Conservation (phyloP, 2,113 vertebrate species). For the Oreochromis tanganicae region DNA sequence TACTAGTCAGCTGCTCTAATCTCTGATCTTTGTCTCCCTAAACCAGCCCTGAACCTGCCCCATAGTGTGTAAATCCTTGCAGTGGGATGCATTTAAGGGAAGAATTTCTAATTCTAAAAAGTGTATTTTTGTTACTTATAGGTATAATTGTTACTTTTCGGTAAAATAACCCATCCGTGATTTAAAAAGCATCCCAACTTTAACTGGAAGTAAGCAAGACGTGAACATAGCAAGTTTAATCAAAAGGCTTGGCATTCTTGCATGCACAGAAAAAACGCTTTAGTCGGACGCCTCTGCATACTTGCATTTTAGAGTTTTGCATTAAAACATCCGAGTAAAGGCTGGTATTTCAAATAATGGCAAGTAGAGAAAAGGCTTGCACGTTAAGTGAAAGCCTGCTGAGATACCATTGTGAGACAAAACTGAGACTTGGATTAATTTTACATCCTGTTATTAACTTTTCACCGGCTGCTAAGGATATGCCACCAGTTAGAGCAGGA, state of each 20-base stretch:
- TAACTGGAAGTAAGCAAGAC: neutral
- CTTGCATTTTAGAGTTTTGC: neutral
- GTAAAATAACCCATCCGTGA: neutral
- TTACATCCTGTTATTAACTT: conserved; percentile 23
- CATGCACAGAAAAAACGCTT: neutral
- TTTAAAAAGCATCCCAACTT: neutral
- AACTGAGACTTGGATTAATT: conserved; percentile 6
- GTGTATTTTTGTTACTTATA: neutral
- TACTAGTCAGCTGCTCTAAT: neutral
- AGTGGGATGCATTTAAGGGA: neutral
- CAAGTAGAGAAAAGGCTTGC: neutral
- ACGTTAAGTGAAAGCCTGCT: neutral
- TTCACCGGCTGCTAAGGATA: conserved; percentile 6
- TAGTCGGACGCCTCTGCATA: neutral
- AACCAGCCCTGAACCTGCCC: neutral
- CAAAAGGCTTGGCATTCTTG: neutral
- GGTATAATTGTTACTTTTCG: neutral
- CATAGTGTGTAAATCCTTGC: neutral
- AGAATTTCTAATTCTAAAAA: neutral
- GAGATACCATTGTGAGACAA: neutral
- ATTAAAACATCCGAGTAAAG: neutral
- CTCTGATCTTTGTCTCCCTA: neutral
- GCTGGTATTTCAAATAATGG: neutral
- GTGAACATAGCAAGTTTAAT: neutral
- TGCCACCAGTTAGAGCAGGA: neutral